Conservation (phyloP, 2,888 invertebrate species). For the Eupithecia vulgata region DNA sequence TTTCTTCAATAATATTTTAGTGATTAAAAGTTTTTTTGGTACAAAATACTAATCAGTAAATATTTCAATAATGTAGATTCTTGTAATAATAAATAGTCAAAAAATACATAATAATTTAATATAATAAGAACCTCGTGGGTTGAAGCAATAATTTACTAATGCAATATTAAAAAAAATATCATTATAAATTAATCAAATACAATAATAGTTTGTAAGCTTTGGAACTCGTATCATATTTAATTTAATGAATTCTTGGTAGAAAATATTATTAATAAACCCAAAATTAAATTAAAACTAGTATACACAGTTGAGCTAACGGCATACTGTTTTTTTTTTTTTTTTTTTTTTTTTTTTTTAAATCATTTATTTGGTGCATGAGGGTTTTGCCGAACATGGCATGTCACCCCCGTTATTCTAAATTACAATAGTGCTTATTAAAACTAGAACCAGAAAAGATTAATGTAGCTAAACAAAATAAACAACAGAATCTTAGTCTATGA, state of each 20-base stretch:
- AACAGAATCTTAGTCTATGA: too few species aligned
- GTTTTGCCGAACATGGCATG: too few species aligned
- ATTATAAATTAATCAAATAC: neutral
- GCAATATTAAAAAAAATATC: neutral
- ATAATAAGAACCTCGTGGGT: too few species aligned
- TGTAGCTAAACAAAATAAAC: too few species aligned
- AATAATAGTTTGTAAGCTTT: neutral
- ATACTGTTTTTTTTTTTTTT: too few species aligned
- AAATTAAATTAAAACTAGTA: too few species aligned
- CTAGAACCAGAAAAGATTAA: too few species aligned
- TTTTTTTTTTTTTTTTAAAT: too few species aligned
- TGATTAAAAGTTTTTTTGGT: neutral
- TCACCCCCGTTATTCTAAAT: too few species aligned
- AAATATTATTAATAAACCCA: neutral
- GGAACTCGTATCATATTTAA: neutral
- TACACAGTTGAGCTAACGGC: too few species aligned
- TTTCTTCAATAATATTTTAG: neutral
- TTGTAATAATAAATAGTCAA: neutral
- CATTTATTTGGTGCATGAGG: too few species aligned
- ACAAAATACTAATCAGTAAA: neutral
- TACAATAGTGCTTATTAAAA: too few species aligned
- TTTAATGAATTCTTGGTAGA: neutral
- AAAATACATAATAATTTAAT: conserved; percentile 1
- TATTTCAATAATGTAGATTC: neutral
- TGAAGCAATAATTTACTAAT: neutral